These are phyloP conservation scores for Spialia ferax DNA, from an alignment of 2,888 invertebrate species.

Conservation along the genomic window DNA sequence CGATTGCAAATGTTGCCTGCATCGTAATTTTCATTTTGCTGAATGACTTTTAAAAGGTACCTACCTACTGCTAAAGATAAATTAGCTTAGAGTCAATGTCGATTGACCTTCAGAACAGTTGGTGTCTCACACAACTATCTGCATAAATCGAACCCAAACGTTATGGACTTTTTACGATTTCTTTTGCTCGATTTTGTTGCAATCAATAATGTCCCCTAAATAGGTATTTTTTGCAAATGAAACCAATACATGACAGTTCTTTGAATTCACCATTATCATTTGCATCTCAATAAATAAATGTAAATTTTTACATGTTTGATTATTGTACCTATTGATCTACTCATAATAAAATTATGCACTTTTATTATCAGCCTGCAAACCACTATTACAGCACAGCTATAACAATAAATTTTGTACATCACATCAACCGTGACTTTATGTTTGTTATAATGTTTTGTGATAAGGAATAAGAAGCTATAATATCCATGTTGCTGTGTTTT, in stretches of 20 bases:
- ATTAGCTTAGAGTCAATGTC: constrained; percentile 20
- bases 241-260: not conserved
- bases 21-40: not conserved
- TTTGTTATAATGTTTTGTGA: constrained; percentile 9
- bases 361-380: constrained; percentile 7
- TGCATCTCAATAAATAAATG: not conserved
- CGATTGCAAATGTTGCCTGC: not conserved
- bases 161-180: constrained; percentile 14
- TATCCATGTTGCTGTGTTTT: constrained; percentile 8
- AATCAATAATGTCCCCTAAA: constrained; percentile 7
- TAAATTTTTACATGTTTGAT: too few species aligned
- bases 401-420: constrained; percentile 4
- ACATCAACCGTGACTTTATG: constrained; percentile 7
- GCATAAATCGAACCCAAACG: constrained; percentile 23
- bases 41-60: not conserved
- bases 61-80: constrained; percentile 16
- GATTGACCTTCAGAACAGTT: constrained; percentile 33
- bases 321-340: not conserved
- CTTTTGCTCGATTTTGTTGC: not conserved
- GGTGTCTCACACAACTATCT: constrained; percentile 24
- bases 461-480: not conserved
- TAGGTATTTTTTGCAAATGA: not conserved
- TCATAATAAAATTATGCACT: constrained; percentile 9
- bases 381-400: not conserved
- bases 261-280: not conserved